Conservation (phyloP, 2,797 vertebrate genomes). For the Naso thynnoides region DNA sequence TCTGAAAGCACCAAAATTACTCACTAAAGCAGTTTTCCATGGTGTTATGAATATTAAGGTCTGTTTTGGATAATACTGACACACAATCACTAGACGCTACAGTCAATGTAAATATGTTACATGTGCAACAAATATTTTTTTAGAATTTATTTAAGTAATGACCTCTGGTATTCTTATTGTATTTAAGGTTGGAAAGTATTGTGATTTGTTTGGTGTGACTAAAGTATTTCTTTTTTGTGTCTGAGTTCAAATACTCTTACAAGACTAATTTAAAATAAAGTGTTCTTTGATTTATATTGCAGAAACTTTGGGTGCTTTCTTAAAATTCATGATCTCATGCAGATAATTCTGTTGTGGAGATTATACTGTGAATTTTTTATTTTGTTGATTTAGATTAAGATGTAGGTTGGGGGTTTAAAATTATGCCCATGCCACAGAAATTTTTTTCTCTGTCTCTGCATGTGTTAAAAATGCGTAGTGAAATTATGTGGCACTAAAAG, state of each 20-base stretch:
- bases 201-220: constrained; percentile 73
- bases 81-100: constrained; percentile 67
- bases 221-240: constrained; percentile 60
- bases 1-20: constrained; percentile 21
- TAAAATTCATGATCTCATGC: constrained; percentile 47
- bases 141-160: constrained; percentile 95
- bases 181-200: constrained; percentile 85
- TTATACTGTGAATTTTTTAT: constrained; percentile 70
- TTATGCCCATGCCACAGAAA: constrained; percentile 14
- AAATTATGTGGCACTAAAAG: constrained; percentile 5
- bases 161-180: constrained; percentile 89
- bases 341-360: constrained; percentile 54
- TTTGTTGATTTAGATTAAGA: constrained; percentile 58
- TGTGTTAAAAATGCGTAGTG: constrained; percentile 30
- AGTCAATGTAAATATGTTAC: constrained; percentile 93
- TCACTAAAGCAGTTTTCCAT: constrained; percentile 10
- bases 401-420: constrained; percentile 49
- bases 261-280: constrained; percentile 50
- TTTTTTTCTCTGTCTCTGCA: constrained; percentile 27
- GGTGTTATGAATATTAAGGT: background rate
- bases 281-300: constrained; percentile 40
- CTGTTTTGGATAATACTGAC: constrained; percentile 36
- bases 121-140: constrained; percentile 95
- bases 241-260: constrained; percentile 40
- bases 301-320: constrained; percentile 59